Percentiles rank a stretch among this genome's conserved stretches.
phyloP scores from a whole-genome alignment of 2,113 vertebrate species.

The Bagarius yarrelli region DNA sequence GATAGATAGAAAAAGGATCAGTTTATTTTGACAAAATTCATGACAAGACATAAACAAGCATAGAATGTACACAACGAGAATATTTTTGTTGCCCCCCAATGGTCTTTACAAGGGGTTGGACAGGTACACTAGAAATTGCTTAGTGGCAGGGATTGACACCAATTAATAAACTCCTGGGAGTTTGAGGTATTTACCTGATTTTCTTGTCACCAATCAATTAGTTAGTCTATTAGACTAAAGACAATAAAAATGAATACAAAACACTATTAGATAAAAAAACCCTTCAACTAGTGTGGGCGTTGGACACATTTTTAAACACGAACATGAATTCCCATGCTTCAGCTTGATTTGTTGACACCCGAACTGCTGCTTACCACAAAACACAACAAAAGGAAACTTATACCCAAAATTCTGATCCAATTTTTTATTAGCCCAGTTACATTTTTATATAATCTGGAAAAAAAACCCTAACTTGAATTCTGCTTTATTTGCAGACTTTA shows the following conservation, averaged over 20 bases:
- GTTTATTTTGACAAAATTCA: no score
- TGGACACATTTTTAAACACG: no score
- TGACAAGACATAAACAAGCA: no score
- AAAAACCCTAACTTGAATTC: neutral
- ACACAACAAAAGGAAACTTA: neutral
- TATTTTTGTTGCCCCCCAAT: no score
- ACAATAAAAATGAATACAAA: neutral
- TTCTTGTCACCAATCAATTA: neutral
- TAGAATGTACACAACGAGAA: no score
- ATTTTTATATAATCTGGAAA: neutral
- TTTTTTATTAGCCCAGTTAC: no score
- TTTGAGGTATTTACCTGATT: no score
- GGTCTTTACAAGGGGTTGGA: no score
- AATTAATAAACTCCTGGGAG: neutral
- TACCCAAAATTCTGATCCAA: neutral
- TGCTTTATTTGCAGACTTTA: no score
- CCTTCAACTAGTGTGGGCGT: neutral
- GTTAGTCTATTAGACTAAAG: no score
- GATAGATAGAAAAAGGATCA: no score
- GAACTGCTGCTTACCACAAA: neutral
- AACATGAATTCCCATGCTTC: neutral
- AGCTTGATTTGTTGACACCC: neutral
- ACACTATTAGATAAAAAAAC: neutral
- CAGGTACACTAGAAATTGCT: neutral
- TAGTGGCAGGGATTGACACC: neutral